These are phyloP conservation scores for Asobara japonica DNA, from an alignment of 1,140 invertebrate species.

Conservation along the genomic window DNA sequence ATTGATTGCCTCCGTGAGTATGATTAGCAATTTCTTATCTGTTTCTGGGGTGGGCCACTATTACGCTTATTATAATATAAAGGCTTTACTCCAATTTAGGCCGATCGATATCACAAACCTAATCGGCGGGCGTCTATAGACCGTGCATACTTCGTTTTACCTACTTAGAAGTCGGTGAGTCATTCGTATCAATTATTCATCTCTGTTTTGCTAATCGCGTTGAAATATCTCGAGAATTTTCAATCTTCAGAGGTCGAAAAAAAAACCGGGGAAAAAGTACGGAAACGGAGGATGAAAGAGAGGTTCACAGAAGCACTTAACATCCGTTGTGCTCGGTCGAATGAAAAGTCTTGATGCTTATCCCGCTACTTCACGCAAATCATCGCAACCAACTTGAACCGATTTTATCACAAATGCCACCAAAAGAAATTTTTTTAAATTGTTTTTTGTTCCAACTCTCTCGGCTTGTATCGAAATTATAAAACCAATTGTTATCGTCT, in stretches of 20 bases:
- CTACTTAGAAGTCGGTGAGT: neutral
- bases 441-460: too few relatives aligned
- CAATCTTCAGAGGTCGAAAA: neutral
- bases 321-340: slow-evolving; percentile 29
- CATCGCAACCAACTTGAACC: neutral
- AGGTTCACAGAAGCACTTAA: neutral
- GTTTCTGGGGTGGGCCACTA: neutral
- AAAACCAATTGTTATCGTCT: too few relatives aligned
- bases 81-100: neutral
- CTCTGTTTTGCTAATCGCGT: neutral
- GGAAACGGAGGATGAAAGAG: neutral
- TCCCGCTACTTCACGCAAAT: slow-evolving; percentile 27
- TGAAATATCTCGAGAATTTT: neutral
- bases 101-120: neutral
- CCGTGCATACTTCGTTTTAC: neutral
- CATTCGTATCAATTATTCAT: neutral
- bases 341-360: slow-evolving; percentile 33
- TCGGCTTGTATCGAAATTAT: too few relatives aligned
- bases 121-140: neutral
- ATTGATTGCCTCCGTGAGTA: neutral
- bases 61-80: neutral
- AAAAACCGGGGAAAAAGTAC: neutral
- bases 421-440: too few relatives aligned
- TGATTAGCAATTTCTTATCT: neutral
- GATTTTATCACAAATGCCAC: too few relatives aligned